phyloP scores from a whole-genome alignment of 2,888 invertebrate species.

The Ernsta delagoae region DNA sequence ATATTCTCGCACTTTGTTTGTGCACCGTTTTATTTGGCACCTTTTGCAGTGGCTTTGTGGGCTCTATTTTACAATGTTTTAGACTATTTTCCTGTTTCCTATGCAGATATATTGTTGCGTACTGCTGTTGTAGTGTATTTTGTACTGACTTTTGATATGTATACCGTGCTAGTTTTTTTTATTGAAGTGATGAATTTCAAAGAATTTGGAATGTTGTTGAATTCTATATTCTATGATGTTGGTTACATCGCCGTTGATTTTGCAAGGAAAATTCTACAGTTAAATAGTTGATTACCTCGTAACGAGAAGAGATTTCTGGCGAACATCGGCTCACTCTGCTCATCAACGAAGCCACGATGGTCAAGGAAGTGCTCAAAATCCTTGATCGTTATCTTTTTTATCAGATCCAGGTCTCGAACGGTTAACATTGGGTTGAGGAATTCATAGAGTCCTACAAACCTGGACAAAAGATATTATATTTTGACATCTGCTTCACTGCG shows the following conservation, averaged over 20 bases:
- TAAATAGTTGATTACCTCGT: constrained; percentile 53
- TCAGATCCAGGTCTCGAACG: constrained; percentile 70
- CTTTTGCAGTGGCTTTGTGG: constrained; percentile 13
- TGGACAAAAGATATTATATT: constrained; percentile 19
- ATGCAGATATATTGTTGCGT: not conserved
- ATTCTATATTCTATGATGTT: too few species aligned
- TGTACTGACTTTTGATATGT: not conserved
- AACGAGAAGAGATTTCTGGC: constrained; percentile 73
- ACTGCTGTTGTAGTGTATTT: constrained; percentile 1
- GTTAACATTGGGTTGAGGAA: constrained; percentile 61
- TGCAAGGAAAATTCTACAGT: too few species aligned
- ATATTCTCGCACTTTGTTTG: constrained; percentile 9
- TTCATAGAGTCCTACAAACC: constrained; percentile 69
- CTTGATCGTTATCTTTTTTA: constrained; percentile 76
- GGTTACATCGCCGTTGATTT: too few species aligned
- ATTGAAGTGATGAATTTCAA: not conserved
- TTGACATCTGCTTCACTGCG: too few species aligned
- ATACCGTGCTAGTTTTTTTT: not conserved
- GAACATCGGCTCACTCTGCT: constrained; percentile 72
- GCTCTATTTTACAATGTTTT: constrained; percentile 7
- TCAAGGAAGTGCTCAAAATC: constrained; percentile 82
- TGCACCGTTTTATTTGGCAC: constrained; percentile 22
- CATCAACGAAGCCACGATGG: constrained; percentile 60
- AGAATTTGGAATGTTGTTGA: too few species aligned
- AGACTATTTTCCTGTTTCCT: not conserved